Conservation (phyloP, 2,113 vertebrate species). For the Oreochromis aureus region DNA sequence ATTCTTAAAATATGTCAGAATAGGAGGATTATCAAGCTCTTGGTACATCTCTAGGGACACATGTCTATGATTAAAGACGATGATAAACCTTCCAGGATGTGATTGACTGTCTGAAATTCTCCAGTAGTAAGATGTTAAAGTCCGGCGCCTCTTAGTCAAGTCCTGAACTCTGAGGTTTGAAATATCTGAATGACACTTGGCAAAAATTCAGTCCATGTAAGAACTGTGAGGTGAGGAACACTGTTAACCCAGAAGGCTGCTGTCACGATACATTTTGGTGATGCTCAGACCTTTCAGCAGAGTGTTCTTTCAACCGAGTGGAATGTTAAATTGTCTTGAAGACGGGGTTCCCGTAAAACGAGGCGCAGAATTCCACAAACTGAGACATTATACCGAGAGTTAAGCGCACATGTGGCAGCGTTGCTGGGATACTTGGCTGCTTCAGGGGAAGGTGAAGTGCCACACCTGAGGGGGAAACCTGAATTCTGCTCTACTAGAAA, state of each 20-base stretch:
- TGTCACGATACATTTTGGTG: background rate
- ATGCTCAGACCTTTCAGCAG: background rate
- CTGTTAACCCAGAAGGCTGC: background rate
- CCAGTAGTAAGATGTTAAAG: background rate
- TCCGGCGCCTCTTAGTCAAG: background rate
- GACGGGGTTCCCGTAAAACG: background rate
- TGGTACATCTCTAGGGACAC: background rate
- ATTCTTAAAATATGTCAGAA: background rate
- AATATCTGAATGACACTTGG: background rate
- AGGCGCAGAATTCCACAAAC: background rate
- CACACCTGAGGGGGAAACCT: background rate
- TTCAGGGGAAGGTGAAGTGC: background rate
- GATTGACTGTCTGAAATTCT: background rate
- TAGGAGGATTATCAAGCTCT: background rate
- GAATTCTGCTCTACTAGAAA: background rate
- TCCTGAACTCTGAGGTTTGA: background rate
- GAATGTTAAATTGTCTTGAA: background rate
- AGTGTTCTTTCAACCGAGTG: fast-evolving
- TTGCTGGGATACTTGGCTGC: background rate
- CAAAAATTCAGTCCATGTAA: background rate
- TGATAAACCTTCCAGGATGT: background rate
- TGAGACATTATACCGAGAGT: background rate
- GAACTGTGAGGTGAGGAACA: background rate
- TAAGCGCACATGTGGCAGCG: background rate
- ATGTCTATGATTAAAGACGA: fast-evolving